Base-by-base conservation (phyloP, 2,797 vertebrate species). In the Acipenser ruthenus region DNA sequence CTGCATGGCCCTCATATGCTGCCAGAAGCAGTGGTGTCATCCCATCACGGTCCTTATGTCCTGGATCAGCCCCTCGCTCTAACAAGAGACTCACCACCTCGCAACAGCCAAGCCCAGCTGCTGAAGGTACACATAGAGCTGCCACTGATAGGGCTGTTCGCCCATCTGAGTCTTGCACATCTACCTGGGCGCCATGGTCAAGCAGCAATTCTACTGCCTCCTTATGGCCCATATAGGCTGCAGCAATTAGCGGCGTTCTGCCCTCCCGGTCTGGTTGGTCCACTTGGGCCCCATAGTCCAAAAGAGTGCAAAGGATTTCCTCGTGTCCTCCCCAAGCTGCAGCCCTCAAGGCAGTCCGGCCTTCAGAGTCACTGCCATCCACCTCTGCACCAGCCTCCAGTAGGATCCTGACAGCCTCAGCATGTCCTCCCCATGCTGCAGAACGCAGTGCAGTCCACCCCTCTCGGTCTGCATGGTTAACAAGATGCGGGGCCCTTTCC, bases 281-380 rank as follows among this genome's bases (percentile, higher is more conserved):
- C 18, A 89, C 80, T 10, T 78, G 74, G 0, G 89, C 91, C 7
- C 87, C 84, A 4, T 86, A 83, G 60, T 75, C 72, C 52, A 93
- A 65, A 6, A 94, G 70, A 1, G 81, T 87, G 37, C 79, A 67
- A 4, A 89, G 79, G 1, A 91, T 86, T 69, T 89, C 88, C 64
- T 91, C 85, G 13, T 94, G 90, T 2, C 92, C 88, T 0, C 88
- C 91, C 92, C 92, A 93, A 0, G 91, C 88, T 0, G 92, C 92
- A 8, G 91, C 92, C 70, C 92, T 80, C 53, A 93, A 79, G 4
- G 89, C 91, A 1, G 90, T 93, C 6, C 91, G 82, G 0, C 89
- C 89, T n/a, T 90, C 89, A 0, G 71, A 55, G 13, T 92, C 92
- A 1, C 84, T 84, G 7, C 85, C 82, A 9, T 92, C 87, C 64